These are phyloP conservation scores for Brachionus manjavacas DNA, from an alignment of 1,140 invertebrate species.

Conservation along the genomic window DNA sequence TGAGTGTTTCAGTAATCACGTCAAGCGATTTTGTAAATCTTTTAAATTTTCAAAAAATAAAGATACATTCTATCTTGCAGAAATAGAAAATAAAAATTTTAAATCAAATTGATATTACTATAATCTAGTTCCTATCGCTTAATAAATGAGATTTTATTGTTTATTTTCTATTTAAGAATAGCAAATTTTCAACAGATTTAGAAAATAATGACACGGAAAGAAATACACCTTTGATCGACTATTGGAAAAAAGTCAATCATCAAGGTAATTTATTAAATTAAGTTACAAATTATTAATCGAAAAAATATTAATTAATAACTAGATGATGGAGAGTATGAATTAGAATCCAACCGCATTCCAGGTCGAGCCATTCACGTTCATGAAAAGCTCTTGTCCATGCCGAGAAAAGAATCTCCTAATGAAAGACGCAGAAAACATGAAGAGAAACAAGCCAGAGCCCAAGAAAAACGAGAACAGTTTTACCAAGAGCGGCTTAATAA, in stretches of 20 bases:
- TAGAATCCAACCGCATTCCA: slow-evolving; percentile 65
- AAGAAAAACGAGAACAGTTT: slow-evolving; percentile 66
- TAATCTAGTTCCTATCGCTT: no score
- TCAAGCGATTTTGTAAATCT: no score
- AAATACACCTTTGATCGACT: not conserved
- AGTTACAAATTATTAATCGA: not conserved
- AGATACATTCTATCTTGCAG: no score
- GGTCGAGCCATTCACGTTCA: slow-evolving; percentile 82
- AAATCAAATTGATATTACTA: no score
- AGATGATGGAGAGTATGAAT: slow-evolving; percentile 62
- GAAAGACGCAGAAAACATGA: slow-evolving; percentile 63
- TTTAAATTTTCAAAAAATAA: no score
- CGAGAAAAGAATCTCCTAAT: slow-evolving; percentile 65
- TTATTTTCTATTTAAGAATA: not conserved
- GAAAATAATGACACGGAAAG: slow-evolving; percentile 16
- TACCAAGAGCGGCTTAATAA: slow-evolving; percentile 77
- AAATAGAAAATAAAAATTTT: no score
- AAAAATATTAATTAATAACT: slow-evolving; percentile 54
- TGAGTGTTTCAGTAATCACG: no score
- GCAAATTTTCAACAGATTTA: slow-evolving; percentile 10
- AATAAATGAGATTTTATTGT: no score
- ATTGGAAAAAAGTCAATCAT: slow-evolving; percentile 21
- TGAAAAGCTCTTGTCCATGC: slow-evolving; percentile 84
- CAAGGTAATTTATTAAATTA: not conserved
- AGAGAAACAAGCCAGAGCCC: slow-evolving; percentile 70